These are phyloP conservation scores for Spermophilus dauricus DNA, from an alignment of 2,113 vertebrate genomes.

Conservation along the genomic window DNA sequence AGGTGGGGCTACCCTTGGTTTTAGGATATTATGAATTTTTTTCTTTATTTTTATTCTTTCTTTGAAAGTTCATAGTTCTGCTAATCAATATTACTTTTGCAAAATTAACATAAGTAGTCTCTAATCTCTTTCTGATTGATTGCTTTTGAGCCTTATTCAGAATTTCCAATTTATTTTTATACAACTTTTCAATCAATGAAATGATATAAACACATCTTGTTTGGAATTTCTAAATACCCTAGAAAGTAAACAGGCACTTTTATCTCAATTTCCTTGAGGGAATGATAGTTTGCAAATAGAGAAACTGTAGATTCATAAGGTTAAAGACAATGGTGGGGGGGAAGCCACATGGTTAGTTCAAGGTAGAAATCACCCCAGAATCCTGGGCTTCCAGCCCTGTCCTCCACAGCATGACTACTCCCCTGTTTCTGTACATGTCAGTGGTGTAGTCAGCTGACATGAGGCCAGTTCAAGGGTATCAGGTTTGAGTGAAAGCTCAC, in stretches of 20 bases:
- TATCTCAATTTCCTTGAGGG: neutral
- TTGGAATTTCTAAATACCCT: neutral
- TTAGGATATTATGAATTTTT: neutral
- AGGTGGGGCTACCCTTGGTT: neutral
- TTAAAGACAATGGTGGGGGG: neutral
- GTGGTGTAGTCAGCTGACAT: neutral
- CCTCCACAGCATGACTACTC: fast-evolving
- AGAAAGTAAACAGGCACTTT: neutral
- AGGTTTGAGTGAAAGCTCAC: conserved; percentile 28
- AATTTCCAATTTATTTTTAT: neutral
- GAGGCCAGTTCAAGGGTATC: neutral
- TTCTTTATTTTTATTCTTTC: conserved; percentile 4
- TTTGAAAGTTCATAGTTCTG: conserved; percentile 12
- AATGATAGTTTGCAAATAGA: neutral
- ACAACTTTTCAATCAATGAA: neutral
- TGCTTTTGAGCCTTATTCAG: neutral
- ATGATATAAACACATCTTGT: neutral
- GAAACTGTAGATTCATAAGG: neutral
- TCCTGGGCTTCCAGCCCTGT: neutral
- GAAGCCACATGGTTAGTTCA: neutral
- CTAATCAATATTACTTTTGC: neutral
- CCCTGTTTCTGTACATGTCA: neutral
- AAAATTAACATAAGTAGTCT: neutral
- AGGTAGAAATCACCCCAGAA: neutral
- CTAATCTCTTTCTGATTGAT: neutral